Conservation (phyloP, 2,797 vertebrate species). For the Pangasius krempfi region DNA sequence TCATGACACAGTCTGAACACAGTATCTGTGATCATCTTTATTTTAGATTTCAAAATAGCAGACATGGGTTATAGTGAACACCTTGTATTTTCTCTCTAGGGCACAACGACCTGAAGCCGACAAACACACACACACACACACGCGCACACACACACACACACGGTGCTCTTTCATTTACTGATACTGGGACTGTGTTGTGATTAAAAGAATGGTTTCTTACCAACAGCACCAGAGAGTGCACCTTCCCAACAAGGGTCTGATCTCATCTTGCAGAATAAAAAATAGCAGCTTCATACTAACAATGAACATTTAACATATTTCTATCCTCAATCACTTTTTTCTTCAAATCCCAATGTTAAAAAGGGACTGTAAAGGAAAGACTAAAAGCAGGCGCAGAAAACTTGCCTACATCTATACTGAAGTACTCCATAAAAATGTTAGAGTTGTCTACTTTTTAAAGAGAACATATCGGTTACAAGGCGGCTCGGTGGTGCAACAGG, state of each 20-base stretch:
- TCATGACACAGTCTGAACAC: no score
- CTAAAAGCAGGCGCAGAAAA: background rate
- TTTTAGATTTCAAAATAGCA: background rate
- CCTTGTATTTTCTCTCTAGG: slow-evolving; percentile 32
- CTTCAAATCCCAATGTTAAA: background rate
- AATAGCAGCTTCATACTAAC: background rate
- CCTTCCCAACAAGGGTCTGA: background rate
- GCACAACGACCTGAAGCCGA: slow-evolving; percentile 15
- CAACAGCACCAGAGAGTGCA: background rate
- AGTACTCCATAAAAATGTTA: background rate
- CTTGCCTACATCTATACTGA: background rate
- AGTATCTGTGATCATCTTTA: background rate
- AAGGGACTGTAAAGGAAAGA: background rate
- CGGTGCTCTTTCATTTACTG: background rate
- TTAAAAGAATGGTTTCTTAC: background rate
- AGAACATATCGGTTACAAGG: background rate
- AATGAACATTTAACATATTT: background rate
- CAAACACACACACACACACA: background rate
- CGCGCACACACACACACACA: background rate
- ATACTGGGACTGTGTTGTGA: background rate
- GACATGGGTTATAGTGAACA: background rate
- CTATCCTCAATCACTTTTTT: background rate
- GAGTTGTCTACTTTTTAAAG: background rate
- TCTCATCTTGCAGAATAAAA: background rate
- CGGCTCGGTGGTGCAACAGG: background rate